These are phyloP conservation scores for Gastracanthus pulcherrimus DNA, from an alignment of 2,888 invertebrate genomes.

Conservation along the genomic window DNA sequence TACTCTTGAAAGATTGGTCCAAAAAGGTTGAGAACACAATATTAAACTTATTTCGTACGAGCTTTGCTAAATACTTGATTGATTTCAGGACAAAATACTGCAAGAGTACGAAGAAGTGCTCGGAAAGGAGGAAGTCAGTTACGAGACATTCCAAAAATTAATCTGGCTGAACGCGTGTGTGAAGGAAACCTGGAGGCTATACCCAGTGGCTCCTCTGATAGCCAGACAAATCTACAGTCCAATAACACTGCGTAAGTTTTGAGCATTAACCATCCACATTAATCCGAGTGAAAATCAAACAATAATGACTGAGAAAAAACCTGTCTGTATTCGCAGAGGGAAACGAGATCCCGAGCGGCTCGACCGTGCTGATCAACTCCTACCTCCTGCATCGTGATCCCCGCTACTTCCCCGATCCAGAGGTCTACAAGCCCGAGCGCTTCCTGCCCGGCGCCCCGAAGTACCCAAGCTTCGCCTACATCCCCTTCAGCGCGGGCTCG, in stretches of 20 bases:
- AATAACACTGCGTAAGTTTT: conserved; percentile 70
- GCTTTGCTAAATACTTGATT: no score
- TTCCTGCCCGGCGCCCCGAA: conserved; percentile 76
- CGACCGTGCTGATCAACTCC: conserved; percentile 72
- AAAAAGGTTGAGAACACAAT: no score
- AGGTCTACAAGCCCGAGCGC: conserved; percentile 79
- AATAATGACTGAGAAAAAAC: no score
- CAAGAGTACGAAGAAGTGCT: conserved; percentile 65
- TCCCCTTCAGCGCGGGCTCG: conserved; percentile 78
- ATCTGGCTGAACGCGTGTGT: conserved; percentile 73
- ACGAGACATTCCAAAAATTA: conserved; percentile 69
- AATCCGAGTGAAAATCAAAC: no score
- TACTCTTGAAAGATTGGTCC: no score
- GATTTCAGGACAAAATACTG: conserved; percentile 69
- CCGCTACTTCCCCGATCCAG: conserved; percentile 78
- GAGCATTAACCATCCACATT: no score
- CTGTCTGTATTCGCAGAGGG: no score
- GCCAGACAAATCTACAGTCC: conserved; percentile 72
- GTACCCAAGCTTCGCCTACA: conserved; percentile 75
- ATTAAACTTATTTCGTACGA: no score
- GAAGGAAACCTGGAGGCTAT: conserved; percentile 73
- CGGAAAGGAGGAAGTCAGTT: conserved; percentile 64
- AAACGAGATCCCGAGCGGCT: conserved; percentile 71
- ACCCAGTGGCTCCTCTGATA: conserved; percentile 71
- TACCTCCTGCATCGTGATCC: conserved; percentile 78